Evolutionary conservation across 2,888 invertebrate genomes (phyloP).

Genomic region (Aleiodes testaceus): DNA sequence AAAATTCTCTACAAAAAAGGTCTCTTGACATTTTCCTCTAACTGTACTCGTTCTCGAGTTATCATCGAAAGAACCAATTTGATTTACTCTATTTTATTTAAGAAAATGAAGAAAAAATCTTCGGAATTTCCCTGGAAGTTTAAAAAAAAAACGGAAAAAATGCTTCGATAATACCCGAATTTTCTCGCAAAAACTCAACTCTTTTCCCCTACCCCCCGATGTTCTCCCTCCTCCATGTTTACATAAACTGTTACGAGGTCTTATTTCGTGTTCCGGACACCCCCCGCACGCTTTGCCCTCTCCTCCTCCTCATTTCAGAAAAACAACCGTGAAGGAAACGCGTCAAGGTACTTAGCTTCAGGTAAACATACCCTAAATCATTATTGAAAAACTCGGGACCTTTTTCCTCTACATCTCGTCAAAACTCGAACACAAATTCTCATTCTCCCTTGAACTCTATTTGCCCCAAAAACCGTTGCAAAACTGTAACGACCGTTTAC

Average conservation of each 20-base stretch:
- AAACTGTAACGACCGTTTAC: constrained; percentile 42
- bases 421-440: constrained; percentile 50
- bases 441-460: constrained; percentile 37
- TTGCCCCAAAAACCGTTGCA: constrained; percentile 36
- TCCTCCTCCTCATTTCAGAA: constrained; percentile 30
- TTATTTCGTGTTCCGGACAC: constrained; percentile 50
- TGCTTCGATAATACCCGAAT: too few relatives aligned
- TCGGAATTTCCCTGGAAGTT: too few relatives aligned
- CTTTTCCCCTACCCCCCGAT: neutral
- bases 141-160: too few relatives aligned
- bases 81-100: too few relatives aligned
- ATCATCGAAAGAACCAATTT: too few relatives aligned
- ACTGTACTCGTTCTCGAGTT: too few relatives aligned
- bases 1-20: too few relatives aligned
- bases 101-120: too few relatives aligned
- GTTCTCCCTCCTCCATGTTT: constrained; percentile 52
- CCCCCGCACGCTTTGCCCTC: constrained; percentile 36
- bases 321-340: constrained; percentile 55
- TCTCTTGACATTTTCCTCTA: too few relatives aligned
- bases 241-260: constrained; percentile 60
- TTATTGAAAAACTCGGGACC: constrained; percentile 22
- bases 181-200: neutral
- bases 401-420: constrained; percentile 52
- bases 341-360: constrained; percentile 65
- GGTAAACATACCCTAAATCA: constrained; percentile 67